Evolutionary conservation across 1,140 invertebrate species (phyloP).

Genomic region (Ladona fulva): DNA sequence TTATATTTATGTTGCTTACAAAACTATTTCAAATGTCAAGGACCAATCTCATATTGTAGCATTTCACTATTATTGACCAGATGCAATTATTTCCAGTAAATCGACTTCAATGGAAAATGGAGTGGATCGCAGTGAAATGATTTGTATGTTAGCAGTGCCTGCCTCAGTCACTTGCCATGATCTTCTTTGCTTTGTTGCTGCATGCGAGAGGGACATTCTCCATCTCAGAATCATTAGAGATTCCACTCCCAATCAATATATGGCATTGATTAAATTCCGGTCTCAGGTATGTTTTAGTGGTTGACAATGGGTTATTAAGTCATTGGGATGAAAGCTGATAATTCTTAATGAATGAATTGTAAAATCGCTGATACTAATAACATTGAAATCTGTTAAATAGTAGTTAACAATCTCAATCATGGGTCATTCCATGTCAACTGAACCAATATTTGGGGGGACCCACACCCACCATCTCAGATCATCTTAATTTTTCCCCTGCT

Average conservation of each 20-base stretch:
- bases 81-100: slow-evolving; percentile 44
- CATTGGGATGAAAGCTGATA: too few relatives aligned
- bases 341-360: too few relatives aligned
- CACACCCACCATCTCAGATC: too few relatives aligned
- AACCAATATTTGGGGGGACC: too few relatives aligned
- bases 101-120: slow-evolving; percentile 39
- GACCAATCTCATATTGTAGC: neutral
- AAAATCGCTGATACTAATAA: too few relatives aligned
- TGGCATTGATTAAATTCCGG: slow-evolving; percentile 84
- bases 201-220: slow-evolving; percentile 81
- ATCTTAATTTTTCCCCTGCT: too few relatives aligned
- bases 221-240: slow-evolving; percentile 84
- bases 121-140: slow-evolving; percentile 65
- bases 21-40: slow-evolving; percentile 10
- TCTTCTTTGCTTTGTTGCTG: slow-evolving; percentile 87
- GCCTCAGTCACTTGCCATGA: slow-evolving; percentile 89
- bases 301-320: too few relatives aligned
- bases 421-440: too few relatives aligned
- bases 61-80: too few relatives aligned
- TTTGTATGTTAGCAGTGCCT: slow-evolving; percentile 89
- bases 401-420: too few relatives aligned
- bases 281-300: slow-evolving; percentile 45
- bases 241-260: slow-evolving; percentile 84
- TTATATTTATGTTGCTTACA: slow-evolving; percentile 17
- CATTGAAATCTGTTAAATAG: too few relatives aligned